These are phyloP conservation scores for Hipposideros armiger DNA, from an alignment of 2,113 vertebrate species.

Conservation along the genomic window DNA sequence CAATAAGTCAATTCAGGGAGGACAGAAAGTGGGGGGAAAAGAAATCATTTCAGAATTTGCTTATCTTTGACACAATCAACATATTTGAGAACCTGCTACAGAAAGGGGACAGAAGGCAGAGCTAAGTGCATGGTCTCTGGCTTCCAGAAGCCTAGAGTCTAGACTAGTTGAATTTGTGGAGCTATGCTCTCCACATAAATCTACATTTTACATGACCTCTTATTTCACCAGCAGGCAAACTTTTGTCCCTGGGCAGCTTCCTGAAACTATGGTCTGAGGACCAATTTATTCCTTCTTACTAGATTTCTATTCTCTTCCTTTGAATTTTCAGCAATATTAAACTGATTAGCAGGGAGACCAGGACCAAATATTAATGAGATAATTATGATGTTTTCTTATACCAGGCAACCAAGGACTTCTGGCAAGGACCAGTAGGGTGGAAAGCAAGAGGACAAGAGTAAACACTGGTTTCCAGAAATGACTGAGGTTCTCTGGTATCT, in stretches of 20 bases:
- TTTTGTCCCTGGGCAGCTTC: not conserved
- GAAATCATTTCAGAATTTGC: not conserved
- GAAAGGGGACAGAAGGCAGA: not conserved
- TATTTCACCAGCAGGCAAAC: conserved; percentile 21
- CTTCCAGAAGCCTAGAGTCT: not conserved
- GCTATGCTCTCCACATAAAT: not conserved
- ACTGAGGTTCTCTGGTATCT: not conserved
- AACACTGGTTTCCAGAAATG: conserved; percentile 36
- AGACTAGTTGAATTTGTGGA: not conserved
- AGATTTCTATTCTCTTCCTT: conserved; percentile 41
- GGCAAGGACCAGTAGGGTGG: not conserved
- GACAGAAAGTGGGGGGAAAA: not conserved
- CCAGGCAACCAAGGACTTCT: conserved; percentile 30
- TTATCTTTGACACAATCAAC: not conserved
- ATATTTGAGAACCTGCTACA: not conserved
- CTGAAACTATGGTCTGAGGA: conserved; percentile 10
- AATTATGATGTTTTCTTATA: conserved; percentile 62
- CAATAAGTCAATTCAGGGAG: not conserved
- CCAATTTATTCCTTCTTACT: conserved; percentile 44
- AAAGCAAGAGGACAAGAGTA: not conserved
- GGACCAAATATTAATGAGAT: conserved; percentile 60
- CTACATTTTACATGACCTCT: not conserved
- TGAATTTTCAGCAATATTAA: conserved; percentile 64
- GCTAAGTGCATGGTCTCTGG: not conserved
- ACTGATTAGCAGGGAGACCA: conserved; percentile 55